Conservation (phyloP, 2,113 vertebrate species). For the Myxocyprinus asiaticus region DNA sequence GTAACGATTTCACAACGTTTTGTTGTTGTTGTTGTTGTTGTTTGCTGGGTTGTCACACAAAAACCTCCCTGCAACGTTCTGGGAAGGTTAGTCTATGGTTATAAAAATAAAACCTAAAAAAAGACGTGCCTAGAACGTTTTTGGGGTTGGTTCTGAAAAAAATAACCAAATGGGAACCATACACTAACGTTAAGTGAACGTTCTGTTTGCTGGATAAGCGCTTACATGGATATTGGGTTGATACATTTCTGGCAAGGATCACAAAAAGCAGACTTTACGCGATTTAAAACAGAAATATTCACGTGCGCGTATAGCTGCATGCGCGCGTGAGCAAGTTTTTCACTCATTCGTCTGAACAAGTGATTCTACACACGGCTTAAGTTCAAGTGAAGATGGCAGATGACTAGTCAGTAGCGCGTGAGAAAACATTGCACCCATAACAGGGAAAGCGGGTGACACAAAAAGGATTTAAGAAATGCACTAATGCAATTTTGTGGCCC, state of each 20-base stretch:
- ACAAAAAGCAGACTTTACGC: conserved; percentile 63
- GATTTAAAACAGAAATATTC: conserved; percentile 84
- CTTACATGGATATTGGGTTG: conserved; percentile 63
- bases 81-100: too few species aligned
- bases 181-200: too few species aligned
- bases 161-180: too few species aligned
- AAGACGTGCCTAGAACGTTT: too few species aligned
- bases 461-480: conserved; percentile 4
- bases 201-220: too few species aligned
- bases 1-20: too few species aligned
- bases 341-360: conserved; percentile 86
- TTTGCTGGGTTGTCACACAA: too few species aligned
- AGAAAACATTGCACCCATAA: conserved; percentile 65
- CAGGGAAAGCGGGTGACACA: neutral
- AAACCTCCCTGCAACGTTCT: too few species aligned
- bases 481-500: neutral
- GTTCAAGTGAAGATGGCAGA: conserved; percentile 56
- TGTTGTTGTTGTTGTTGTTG: too few species aligned
- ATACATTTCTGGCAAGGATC: neutral
- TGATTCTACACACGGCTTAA: conserved; percentile 88
- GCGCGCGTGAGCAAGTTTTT: conserved; percentile 84
- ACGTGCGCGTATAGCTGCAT: conserved; percentile 81
- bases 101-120: too few species aligned
- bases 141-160: too few species aligned
- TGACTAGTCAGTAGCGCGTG: conserved; percentile 76